Conservation (phyloP, 2,888 invertebrate species). For the Branchellion lobata region DNA sequence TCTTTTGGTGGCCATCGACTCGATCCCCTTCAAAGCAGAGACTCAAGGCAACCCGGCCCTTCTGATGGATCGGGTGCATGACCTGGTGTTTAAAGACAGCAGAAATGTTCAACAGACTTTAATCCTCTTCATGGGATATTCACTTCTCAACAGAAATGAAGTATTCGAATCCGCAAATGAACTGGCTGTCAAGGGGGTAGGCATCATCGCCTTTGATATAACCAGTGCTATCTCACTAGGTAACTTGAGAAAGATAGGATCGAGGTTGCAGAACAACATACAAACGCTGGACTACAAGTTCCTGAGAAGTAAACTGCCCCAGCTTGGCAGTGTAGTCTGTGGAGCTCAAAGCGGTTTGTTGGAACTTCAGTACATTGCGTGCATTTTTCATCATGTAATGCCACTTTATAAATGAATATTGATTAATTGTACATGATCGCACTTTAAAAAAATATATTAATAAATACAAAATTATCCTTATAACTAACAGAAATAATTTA, state of each 20-base stretch:
- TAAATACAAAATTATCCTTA: not conserved
- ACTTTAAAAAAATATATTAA: not conserved
- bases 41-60: constrained; percentile 4
- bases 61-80: not conserved
- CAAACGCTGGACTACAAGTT: constrained; percentile 12
- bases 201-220: constrained; percentile 39
- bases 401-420: not conserved
- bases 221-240: constrained; percentile 4
- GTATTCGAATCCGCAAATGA: constrained; percentile 1
- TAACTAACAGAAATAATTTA: no score
- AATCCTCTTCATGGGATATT: constrained; percentile 37
- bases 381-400: no score
- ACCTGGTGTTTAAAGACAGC: not conserved
- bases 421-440: not conserved
- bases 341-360: constrained; percentile 38
- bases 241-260: constrained; percentile 27
- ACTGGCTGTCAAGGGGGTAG: not conserved
- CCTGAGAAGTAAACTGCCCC: constrained; percentile 35
- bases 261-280: constrained; percentile 27
- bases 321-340: constrained; percentile 24
- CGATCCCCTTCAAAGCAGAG: constrained; percentile 30
- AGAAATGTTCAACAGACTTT: constrained; percentile 33
- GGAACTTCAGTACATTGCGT: no score
- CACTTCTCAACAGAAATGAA: not conserved
- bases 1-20: constrained; percentile 35